Evolutionary conservation across 2,888 invertebrate species (phyloP), one percentile per base, ranked within the genome.

Genomic region (Phoenoteleia sp.): DNA sequence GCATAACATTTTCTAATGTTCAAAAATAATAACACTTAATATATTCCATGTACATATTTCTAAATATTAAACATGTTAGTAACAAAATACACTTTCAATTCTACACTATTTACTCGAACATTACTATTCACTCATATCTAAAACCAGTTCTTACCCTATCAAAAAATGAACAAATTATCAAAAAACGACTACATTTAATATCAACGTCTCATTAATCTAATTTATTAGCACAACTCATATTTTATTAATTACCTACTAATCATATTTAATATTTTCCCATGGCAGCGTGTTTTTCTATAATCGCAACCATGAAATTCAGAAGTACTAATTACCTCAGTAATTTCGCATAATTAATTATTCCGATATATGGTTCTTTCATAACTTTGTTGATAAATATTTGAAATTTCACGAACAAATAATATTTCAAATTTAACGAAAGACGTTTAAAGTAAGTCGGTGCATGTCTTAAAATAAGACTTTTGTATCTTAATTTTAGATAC

Each of bases 341-440:
- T 15, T 71, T 71, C 13, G 58, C 45, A 33, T 58, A 45, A 45
- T 71, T 69, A 29, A 72, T 72, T 60, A 60, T 49, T 11, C 49
- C 21, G 25, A 39, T 23, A 15, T 11, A 72, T 9, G 1, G 3
- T 39, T 19, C 15, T 47, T 49, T 25, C 23, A 42, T 27, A 60
- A 56, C 21, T 47, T 29, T 33, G 19, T 23, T 75, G 19, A 64
- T 54, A 33, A 47, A 25, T 45, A 42, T 42, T 39, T 58, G 5
- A 45, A 60, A 56, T 36, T n/a, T 29, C 17, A 74, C 75, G 42
- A 47, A 49, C 76, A 81, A 84, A 71, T 27, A 58, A 54, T 47
- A 83, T 75, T 71, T 56, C 71, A 81, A 76, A 62, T 77, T 81
- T 60, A n/a, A n/a, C n/a, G n/a, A n/a, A n/a, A n/a, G n/a, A n/a